These are phyloP conservation scores for Sebastes iracundus DNA, from an alignment of 2,797 vertebrate genomes.

Conservation along the genomic window DNA sequence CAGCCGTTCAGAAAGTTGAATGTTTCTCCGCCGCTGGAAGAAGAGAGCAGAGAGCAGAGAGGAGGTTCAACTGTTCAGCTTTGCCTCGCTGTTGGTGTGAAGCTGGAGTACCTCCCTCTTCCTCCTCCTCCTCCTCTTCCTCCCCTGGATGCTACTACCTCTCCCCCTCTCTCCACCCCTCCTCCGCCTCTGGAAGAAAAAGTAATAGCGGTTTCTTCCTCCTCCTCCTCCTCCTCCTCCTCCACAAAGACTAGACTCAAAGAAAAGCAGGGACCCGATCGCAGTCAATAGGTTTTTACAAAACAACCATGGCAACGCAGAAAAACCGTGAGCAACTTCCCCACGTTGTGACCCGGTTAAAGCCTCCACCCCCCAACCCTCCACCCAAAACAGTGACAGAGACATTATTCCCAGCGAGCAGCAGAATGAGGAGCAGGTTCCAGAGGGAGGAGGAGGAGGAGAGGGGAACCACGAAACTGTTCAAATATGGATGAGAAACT, in stretches of 20 bases:
- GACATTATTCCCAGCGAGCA: slow-evolving; percentile 65
- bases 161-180: background rate
- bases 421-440: slow-evolving; percentile 61
- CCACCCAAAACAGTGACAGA: slow-evolving; percentile 64
- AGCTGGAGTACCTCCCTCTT: slow-evolving; percentile 53
- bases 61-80: slow-evolving; percentile 9
- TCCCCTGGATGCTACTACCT: slow-evolving; percentile 1
- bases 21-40: slow-evolving; percentile 32
- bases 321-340: slow-evolving; percentile 78
- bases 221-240: slow-evolving; percentile 68
- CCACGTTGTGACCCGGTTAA: slow-evolving; percentile 80
- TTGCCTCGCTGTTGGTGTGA: slow-evolving; percentile 46
- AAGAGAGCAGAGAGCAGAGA: background rate
- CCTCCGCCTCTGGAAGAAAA: slow-evolving; percentile 52
- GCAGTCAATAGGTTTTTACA: slow-evolving; percentile 81
- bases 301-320: slow-evolving; percentile 83
- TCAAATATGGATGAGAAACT: slow-evolving; percentile 22
- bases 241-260: slow-evolving; percentile 74
- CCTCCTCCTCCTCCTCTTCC: slow-evolving; percentile 33
- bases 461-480: background rate
- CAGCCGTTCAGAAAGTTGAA: slow-evolving; percentile 63
- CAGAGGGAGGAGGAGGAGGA: slow-evolving; percentile 16
- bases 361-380: slow-evolving; percentile 34
- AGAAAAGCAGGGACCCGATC: slow-evolving; percentile 77
- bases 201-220: slow-evolving; percentile 75